A percentile compares a stretch with the other conserved stretches of the same genome.
phyloP scores from a whole-genome alignment of 2,888 invertebrate genomes.

The Plagodis dolabraria region DNA sequence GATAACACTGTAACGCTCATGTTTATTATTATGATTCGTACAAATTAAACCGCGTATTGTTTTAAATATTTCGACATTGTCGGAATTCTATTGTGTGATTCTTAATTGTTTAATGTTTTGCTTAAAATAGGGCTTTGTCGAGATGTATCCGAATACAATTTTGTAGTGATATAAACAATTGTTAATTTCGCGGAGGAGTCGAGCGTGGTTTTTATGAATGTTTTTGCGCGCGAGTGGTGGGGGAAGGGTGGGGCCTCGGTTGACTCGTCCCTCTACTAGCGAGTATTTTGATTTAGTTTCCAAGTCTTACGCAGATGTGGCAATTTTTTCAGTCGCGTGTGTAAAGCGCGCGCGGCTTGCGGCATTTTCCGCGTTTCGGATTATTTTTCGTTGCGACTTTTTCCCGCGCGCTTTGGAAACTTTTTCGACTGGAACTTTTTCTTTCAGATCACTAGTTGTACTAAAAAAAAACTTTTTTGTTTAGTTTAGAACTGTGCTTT shows the following conservation, averaged over 20 bases:
- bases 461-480: conserved; percentile 39
- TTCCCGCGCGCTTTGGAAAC: conserved; percentile 57
- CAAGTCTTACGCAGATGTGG: conserved; percentile 82
- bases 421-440: conserved; percentile 54
- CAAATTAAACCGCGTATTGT: conserved; percentile 75
- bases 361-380: conserved; percentile 61
- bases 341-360: conserved; percentile 75
- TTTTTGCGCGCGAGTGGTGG: conserved; percentile 78
- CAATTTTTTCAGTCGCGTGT: conserved; percentile 84
- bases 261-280: conserved; percentile 83
- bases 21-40: conserved; percentile 76
- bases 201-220: conserved; percentile 80
- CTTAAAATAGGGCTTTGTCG: conserved; percentile 67
- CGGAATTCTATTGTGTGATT: conserved; percentile 73
- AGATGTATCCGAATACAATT: conserved; percentile 71
- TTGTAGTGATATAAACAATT: conserved; percentile 76
- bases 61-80: conserved; percentile 78
- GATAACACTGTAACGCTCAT: conserved; percentile 63
- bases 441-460: conserved; percentile 55
- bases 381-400: conserved; percentile 52
- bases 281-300: conserved; percentile 85
- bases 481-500: conserved; percentile 48
- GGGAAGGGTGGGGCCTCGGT: conserved; percentile 80
- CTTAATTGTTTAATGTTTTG: conserved; percentile 74
- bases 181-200: conserved; percentile 78